Conservation (phyloP, 2,797 vertebrate species). For the Limnodromus scolopaceus region DNA sequence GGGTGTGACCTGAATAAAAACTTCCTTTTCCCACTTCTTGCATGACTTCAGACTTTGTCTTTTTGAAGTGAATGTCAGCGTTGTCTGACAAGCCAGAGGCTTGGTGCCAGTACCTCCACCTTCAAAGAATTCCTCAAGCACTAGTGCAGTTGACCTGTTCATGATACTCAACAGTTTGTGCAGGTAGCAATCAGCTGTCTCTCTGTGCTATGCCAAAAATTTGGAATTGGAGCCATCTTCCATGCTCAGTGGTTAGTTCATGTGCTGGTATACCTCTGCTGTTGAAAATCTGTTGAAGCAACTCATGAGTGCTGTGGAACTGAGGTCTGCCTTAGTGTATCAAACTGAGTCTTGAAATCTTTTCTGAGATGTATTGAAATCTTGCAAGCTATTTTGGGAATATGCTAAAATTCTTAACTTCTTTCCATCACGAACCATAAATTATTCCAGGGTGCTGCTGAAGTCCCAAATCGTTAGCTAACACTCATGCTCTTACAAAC, state of each 20-base stretch:
- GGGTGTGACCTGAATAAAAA: neutral
- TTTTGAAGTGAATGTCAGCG: fast-evolving
- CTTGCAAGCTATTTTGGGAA: neutral
- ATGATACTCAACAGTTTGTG: neutral
- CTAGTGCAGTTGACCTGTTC: neutral
- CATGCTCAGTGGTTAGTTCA: neutral
- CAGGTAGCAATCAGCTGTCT: neutral
- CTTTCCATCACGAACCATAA: neutral
- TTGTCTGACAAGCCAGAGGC: neutral
- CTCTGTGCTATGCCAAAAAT: neutral
- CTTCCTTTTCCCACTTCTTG: neutral
- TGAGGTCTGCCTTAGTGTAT: neutral
- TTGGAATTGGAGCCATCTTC: neutral
- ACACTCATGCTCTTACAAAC: fast-evolving
- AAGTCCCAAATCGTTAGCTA: neutral
- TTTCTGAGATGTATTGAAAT: neutral
- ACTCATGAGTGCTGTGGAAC: neutral
- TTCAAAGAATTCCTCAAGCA: neutral
- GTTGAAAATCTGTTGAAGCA: neutral
- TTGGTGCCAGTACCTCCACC: neutral
- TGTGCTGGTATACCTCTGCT: neutral
- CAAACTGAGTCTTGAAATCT: neutral
- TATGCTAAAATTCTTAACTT: neutral
- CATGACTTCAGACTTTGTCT: neutral
- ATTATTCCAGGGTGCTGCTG: neutral